phyloP scores from a whole-genome alignment of 2,888 invertebrate species.

The Chelonus formosanus region DNA sequence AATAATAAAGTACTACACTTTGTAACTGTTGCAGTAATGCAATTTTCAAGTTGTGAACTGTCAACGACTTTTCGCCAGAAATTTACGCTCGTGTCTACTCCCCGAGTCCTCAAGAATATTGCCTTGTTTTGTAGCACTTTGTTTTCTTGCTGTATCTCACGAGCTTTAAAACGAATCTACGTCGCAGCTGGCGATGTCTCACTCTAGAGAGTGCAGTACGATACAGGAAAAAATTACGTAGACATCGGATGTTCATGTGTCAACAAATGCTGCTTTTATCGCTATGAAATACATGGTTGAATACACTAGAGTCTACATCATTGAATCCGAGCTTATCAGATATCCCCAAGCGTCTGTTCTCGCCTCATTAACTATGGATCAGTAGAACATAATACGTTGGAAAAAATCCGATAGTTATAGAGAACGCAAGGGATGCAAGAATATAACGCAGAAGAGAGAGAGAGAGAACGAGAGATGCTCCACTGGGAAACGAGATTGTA shows the following conservation, averaged over 20 bases:
- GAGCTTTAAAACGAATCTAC: conserved; percentile 8
- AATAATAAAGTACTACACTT: neutral
- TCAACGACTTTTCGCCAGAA: conserved; percentile 26
- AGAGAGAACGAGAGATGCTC: conserved; percentile 5
- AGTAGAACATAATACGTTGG: conserved; percentile 48
- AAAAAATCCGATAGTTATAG: conserved; percentile 39
- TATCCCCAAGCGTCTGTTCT: conserved; percentile 48
- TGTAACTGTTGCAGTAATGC: conserved; percentile 26
- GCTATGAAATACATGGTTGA: conserved; percentile 9
- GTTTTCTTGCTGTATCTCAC: conserved; percentile 10
- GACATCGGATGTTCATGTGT: conserved; percentile 4
- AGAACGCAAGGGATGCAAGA: conserved; percentile 36
- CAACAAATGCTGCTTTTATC: conserved; percentile 17
- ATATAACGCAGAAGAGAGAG: conserved; percentile 19
- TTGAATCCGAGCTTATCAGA: conserved; percentile 41
- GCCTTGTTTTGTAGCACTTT: conserved; percentile 26
- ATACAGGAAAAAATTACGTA: conserved; percentile 5
- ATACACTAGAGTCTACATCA: conserved; percentile 8
- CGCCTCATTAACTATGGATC: conserved; percentile 59
- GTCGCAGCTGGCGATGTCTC: conserved; percentile 17
- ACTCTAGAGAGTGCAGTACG: neutral
- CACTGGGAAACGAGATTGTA: conserved; percentile 18
- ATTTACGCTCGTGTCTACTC: conserved; percentile 21
- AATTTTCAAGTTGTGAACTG: conserved; percentile 30
- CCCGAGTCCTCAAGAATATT: conserved; percentile 21